Evolutionary conservation across 1,140 invertebrate genomes (phyloP).

Genomic region (Agrilus planipennis): DNA sequence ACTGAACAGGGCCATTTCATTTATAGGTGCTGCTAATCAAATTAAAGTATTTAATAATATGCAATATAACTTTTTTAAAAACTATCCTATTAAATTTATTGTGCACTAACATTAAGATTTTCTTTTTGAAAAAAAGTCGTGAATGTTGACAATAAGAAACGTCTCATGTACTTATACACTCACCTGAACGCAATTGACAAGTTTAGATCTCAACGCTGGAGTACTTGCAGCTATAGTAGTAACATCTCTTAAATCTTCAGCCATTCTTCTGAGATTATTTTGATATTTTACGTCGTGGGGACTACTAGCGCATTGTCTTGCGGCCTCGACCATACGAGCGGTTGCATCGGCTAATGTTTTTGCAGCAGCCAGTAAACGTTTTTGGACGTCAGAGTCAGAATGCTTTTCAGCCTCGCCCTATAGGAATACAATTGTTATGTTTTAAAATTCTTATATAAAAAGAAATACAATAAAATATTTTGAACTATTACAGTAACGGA

Average conservation of each 20-base stretch:
- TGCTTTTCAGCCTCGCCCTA: constrained; percentile 77
- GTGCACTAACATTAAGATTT: too few relatives aligned
- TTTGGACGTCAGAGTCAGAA: constrained; percentile 79
- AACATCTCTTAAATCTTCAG: constrained; percentile 81
- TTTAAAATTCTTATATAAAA: too few relatives aligned
- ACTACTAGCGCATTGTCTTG: constrained; percentile 76
- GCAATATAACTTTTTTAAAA: too few relatives aligned
- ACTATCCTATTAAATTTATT: too few relatives aligned
- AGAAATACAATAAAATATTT: too few relatives aligned
- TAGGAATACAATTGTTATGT: too few relatives aligned
- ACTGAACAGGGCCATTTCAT: too few relatives aligned
- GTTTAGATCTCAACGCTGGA: constrained; percentile 64
- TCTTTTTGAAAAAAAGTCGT: too few relatives aligned
- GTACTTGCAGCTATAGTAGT: constrained; percentile 69
- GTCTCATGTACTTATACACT: constrained; percentile 15
- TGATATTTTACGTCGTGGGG: constrained; percentile 78
- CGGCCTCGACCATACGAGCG: constrained; percentile 90
- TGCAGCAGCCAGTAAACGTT: constrained; percentile 79
- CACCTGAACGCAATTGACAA: constrained; percentile 64
- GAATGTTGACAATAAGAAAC: too few relatives aligned
- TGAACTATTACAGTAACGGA: too few relatives aligned
- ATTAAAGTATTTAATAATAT: too few relatives aligned
- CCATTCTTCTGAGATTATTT: constrained; percentile 70
- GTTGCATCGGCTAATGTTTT: constrained; percentile 93
- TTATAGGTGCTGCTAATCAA: too few relatives aligned